Evolutionary conservation across 2,113 vertebrate genomes (phyloP).

Genomic region (Amblyornis subalaris): DNA sequence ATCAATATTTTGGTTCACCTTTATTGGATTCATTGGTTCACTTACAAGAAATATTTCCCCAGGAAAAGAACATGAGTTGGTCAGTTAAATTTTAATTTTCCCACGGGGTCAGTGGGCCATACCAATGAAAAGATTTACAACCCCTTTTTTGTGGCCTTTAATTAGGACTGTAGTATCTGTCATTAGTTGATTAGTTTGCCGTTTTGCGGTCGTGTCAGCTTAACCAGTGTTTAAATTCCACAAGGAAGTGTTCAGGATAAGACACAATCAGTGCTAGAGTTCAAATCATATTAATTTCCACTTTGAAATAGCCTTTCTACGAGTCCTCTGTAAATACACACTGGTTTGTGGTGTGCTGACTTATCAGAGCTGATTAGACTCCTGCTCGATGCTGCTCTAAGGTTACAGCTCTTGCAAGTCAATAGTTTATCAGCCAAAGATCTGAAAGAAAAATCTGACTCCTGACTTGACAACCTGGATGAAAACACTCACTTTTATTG

Average conservation of each 20-base stretch:
- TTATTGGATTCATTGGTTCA: not conserved
- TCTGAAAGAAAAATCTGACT: not conserved
- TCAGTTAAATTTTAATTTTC: not conserved
- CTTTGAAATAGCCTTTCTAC: not conserved
- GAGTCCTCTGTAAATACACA: not conserved
- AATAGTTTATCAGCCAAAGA: not conserved
- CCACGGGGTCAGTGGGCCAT: not conserved
- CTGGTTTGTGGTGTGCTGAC: not conserved
- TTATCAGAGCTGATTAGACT: not conserved
- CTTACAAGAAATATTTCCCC: not conserved
- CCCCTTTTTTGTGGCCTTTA: conserved; percentile 49
- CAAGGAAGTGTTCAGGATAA: not conserved
- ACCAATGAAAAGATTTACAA: not conserved
- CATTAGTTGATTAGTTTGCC: not conserved
- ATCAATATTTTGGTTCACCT: not conserved
- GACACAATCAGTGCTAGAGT: not conserved
- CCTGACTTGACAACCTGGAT: not conserved
- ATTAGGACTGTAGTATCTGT: not conserved
- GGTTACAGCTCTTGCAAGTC: not conserved
- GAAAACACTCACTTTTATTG: not conserved
- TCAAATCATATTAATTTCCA: not conserved
- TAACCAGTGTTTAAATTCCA: not conserved
- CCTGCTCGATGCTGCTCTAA: not conserved
- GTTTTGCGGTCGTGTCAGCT: not conserved
- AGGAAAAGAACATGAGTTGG: not conserved